phyloP scores from a whole-genome alignment of 2,113 vertebrate genomes.

The Ailurus styani region DNA sequence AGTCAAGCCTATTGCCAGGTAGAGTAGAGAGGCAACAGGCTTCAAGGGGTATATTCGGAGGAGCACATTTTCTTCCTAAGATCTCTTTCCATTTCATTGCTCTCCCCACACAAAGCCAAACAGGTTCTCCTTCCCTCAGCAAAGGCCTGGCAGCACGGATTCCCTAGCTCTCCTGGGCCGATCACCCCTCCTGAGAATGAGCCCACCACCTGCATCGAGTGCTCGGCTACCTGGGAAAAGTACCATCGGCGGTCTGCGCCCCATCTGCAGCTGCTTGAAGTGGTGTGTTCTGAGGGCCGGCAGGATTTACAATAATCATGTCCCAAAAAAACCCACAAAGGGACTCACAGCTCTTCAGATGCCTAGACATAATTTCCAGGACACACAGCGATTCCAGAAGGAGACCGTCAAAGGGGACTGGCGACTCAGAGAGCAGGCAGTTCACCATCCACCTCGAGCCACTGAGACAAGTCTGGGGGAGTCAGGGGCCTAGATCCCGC shows the following conservation, averaged over 20 bases:
- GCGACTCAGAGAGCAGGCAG: neutral
- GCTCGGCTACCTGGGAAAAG: neutral
- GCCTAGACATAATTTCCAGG: neutral
- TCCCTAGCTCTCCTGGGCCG: neutral
- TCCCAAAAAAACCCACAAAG: neutral
- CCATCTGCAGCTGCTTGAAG: neutral
- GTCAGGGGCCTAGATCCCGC: neutral
- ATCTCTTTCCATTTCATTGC: neutral
- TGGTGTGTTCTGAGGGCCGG: too few relatives aligned
- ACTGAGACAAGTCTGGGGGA: fast-evolving
- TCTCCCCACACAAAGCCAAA: neutral
- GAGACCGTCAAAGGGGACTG: neutral
- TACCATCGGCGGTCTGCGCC: fast-evolving
- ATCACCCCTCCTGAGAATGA: fast-evolving
- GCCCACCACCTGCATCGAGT: neutral
- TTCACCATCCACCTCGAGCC: neutral
- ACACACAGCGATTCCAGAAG: neutral
- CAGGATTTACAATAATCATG: neutral
- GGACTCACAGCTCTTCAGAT: neutral
- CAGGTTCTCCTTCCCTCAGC: neutral
- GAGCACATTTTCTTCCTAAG: neutral
- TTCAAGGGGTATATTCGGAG: neutral
- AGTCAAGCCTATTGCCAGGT: neutral
- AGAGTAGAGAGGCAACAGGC: neutral
- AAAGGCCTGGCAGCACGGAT: neutral